phyloP scores from a whole-genome alignment of 2,888 invertebrate genomes.

The Orchesellides sinensis region DNA sequence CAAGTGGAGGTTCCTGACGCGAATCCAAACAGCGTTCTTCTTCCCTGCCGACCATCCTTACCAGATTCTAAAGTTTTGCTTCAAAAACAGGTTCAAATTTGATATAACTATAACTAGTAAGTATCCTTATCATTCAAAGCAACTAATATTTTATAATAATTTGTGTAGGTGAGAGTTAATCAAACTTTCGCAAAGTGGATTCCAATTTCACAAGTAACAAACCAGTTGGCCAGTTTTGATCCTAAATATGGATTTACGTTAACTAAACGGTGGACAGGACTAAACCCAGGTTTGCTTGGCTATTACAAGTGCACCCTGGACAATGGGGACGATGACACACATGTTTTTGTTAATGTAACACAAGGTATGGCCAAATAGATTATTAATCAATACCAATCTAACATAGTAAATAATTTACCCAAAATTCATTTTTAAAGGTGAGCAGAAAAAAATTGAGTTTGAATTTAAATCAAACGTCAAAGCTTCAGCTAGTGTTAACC shows the following conservation, averaged over 20 bases:
- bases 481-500: not conserved
- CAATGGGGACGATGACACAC: not conserved
- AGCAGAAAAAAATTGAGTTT: not conserved
- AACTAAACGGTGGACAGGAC: not conserved
- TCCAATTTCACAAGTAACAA: not conserved
- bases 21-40: not conserved
- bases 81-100: not conserved
- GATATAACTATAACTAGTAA: too few relatives aligned
- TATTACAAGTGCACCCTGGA: not conserved
- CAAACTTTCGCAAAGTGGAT: not conserved
- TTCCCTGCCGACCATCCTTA: not conserved
- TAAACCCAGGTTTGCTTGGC: not conserved
- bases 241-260: not conserved
- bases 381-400: not conserved
- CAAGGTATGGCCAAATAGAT: not conserved
- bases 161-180: too few relatives aligned
- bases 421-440: not conserved
- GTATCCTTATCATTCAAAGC: too few relatives aligned
- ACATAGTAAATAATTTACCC: too few relatives aligned
- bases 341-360: not conserved
- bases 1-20: not conserved
- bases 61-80: not conserved
- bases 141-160: too few relatives aligned
- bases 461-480: not conserved
- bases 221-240: not conserved